Conservation (phyloP, 2,113 vertebrate species). For the Zingel zingel region DNA sequence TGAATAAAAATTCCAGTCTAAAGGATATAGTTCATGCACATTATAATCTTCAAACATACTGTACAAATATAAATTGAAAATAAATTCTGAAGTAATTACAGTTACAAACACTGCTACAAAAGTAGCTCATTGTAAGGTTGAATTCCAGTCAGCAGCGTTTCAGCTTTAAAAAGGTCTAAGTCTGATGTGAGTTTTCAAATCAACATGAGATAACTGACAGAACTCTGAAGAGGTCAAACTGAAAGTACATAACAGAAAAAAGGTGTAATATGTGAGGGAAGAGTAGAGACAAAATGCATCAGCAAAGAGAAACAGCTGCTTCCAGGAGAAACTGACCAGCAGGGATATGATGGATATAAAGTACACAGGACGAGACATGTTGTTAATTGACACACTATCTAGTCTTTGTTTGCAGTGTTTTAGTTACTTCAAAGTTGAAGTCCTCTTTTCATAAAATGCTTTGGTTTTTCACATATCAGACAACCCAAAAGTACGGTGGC, state of each 20-base stretch:
- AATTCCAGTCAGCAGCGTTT: slow-evolving; percentile 19
- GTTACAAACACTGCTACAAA: not conserved
- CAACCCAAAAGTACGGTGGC: no score
- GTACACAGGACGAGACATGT: not conserved
- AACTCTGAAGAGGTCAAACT: not conserved
- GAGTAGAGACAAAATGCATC: not conserved
- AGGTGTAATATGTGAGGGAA: not conserved
- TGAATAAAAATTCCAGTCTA: not conserved
- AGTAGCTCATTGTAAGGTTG: not conserved
- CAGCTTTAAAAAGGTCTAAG: not conserved
- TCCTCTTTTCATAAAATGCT: not conserved
- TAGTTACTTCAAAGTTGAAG: not conserved
- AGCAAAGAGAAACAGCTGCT: not conserved
- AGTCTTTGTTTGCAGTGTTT: slow-evolving; percentile 8
- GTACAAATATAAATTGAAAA: not conserved
- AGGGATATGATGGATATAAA: not conserved
- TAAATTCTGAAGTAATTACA: not conserved
- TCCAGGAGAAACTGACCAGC: not conserved
- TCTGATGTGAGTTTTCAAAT: slow-evolving; percentile 10
- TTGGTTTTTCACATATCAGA: not conserved
- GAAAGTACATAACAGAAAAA: not conserved
- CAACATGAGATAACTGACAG: not conserved
- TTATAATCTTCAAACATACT: not conserved
- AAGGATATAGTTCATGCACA: not conserved
- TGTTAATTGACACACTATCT: not conserved